Conservation (phyloP, 2,113 vertebrate genomes). For the Canis aureus region DNA sequence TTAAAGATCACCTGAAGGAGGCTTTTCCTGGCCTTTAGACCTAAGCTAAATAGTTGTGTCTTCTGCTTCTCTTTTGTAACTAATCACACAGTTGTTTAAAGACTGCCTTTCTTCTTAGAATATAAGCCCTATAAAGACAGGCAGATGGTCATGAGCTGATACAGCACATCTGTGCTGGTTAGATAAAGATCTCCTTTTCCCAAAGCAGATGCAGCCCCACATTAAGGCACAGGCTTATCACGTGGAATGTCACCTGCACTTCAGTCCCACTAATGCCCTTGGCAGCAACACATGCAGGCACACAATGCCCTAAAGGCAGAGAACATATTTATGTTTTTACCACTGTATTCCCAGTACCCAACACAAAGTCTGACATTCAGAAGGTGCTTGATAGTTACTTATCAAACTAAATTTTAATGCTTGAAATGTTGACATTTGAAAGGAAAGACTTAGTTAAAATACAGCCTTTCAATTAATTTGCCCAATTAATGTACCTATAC, state of each 20-base stretch:
- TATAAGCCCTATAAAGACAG: background rate
- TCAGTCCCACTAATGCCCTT: background rate
- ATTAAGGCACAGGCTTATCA: background rate
- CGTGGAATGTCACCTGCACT: background rate
- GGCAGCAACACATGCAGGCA: accelerated
- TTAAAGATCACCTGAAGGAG: background rate
- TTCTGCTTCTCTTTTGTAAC: background rate
- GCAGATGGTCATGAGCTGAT: background rate
- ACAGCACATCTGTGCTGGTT: background rate
- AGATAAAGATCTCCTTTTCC: background rate
- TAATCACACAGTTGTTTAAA: background rate
- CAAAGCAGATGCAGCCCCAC: background rate
- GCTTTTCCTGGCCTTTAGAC: background rate
- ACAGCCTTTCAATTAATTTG: background rate
- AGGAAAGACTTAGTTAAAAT: background rate
- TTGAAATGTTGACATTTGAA: background rate
- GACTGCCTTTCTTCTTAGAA: constrained; percentile 29
- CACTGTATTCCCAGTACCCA: background rate
- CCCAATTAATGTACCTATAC: background rate
- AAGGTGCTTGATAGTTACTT: background rate
- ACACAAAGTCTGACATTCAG: background rate
- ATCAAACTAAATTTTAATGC: background rate
- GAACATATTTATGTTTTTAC: background rate
- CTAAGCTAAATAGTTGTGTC: background rate
- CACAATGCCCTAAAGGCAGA: background rate